A percentile compares a stretch with the other conserved stretches of the same genome.
Conservation (phyloP, 2,113 vertebrate species). For the Grammomys surdaster region DNA sequence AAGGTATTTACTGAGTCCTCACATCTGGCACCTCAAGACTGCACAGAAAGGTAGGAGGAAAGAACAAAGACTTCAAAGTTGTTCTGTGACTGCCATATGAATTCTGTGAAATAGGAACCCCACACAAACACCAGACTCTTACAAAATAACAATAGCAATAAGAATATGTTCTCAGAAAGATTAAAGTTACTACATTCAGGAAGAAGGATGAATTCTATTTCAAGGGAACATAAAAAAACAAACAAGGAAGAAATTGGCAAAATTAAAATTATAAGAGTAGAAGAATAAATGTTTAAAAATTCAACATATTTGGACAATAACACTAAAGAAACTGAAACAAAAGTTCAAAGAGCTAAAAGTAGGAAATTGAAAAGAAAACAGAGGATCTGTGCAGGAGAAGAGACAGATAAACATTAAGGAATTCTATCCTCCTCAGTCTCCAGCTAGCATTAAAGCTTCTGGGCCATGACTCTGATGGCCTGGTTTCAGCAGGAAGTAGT, state of each 20-base stretch:
- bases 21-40: background rate
- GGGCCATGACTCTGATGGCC: background rate
- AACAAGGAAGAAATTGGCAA: background rate
- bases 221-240: background rate
- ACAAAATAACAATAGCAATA: background rate
- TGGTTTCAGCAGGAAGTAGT: background rate
- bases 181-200: background rate
- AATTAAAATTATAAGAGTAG: conserved; percentile 7
- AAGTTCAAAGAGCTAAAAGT: background rate
- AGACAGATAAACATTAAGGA: background rate
- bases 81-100: background rate
- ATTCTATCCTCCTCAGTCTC: background rate
- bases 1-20: background rate
- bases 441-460: background rate
- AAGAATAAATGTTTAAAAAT: background rate
- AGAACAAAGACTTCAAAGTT: background rate
- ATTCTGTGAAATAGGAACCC: background rate
- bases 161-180: background rate
- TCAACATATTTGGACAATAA: background rate
- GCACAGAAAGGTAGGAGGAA: background rate
- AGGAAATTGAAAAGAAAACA: background rate
- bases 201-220: background rate
- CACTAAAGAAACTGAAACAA: background rate
- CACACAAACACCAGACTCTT: background rate
- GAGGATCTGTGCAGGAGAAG: background rate